Evolutionary conservation across 1,140 invertebrate species (phyloP), one percentile per base, ranked within the genome.

Genomic region (Bradysia coprophila): DNA sequence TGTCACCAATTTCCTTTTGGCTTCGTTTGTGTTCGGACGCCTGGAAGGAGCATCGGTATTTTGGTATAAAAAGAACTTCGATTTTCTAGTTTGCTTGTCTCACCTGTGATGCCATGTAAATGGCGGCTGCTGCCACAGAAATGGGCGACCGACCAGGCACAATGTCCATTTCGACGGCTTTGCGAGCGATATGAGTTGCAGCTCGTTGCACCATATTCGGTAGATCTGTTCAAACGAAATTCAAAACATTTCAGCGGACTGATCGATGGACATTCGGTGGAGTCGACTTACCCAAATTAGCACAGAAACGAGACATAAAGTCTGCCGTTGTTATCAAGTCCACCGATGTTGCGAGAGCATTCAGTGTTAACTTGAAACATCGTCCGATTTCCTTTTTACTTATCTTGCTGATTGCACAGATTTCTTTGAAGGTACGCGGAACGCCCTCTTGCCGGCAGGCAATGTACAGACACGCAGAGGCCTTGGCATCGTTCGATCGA

Each of bases 351-450:
- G 89, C 80, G 4, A 97, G 63, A 1, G 86, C 87, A 55, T 91
- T 90, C 4, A 94, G 57, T 51, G 97, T 97, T 21, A 95, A 54
- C 55, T 95, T 96, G 54, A 96, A 97, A 55, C 90, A 93, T 49
- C 94, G 65, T 2, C 96, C 96, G 51, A 99, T 99, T 68, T 99
- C 96, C 58, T 98, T 98, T 63, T 98, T 98, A 49, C 93, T 95
- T 37, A 98, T 91, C 67, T 94, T 95, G 53, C 91, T 96, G 21
- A 97, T 88, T 8, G 93, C 92, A 67, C 93, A 98, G 40, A 98
- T 97, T 74, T 98, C 93, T 71, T 94, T 99, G 59, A 99, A 98
- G 24, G 96, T 99, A 50, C 96, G 74, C 0, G 95, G 95, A 0
- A 98, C 96, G 10, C 91, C 90, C 65, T 98, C 95, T 59, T 98